Base-by-base conservation (phyloP, 2,113 vertebrate genomes). In the Semnornis frantzii region DNA sequence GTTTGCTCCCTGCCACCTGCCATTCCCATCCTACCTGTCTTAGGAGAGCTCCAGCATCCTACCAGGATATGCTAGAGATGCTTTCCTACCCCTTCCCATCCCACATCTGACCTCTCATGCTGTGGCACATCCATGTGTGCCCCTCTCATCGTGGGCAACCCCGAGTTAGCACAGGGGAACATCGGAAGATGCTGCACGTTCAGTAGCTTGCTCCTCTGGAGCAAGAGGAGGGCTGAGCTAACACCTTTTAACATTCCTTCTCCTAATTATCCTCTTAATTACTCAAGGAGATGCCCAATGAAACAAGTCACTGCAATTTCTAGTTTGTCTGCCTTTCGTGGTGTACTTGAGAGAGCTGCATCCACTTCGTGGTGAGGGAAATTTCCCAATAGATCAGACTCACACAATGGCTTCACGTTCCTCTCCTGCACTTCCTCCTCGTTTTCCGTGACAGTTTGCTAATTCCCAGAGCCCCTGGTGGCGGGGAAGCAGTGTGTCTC, bases 241-340 rank as follows among this genome's bases (percentile, higher is more conserved):
- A 82, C 1, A 30, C 66, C 75, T 93, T 85, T 86, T 94, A 82
- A 82, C 88, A 57, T 48, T 96, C 74, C 52, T 77, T 70, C 76
- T 94, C 79, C 70, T 88, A 94, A 95, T 97, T 92, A 93, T 93
- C 93, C 89, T 93, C 92, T 93, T 90, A 96, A 97, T 97, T 95
- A 95, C 87, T 95, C 92, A 55, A 50, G 92, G 94, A 96, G 96
- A 96, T 92, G 95, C 90, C 95, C 94, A 95, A 97, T 97, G 94
- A 97, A 97, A 95, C 92, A 95, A 97, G 96, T 91, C 83, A 73
- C 93, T 92, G 15, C 89, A 86, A 92, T 89, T 87, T 65, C 90
- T 84, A 17, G 46, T 86, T 74, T 72, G 83, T 86, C 59, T 65
- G 82, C 63, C 74, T 83, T 54, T 31, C 6, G 54, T 0, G 15